Conservation (phyloP, 2,797 vertebrate species). For the Enoplosus armatus region DNA sequence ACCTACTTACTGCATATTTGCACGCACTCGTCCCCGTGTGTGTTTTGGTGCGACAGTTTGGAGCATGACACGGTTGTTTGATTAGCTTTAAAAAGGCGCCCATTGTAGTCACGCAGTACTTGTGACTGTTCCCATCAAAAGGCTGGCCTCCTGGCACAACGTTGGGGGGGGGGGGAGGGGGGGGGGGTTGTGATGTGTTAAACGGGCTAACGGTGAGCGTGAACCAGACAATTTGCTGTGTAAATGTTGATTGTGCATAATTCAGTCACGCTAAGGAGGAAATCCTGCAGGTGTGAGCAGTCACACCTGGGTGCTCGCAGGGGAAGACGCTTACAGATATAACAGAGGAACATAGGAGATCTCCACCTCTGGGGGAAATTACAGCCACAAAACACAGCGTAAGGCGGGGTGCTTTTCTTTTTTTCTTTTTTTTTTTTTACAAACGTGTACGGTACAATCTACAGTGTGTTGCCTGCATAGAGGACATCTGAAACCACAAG, state of each 20-base stretch:
- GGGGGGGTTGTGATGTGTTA: slow-evolving; percentile 51
- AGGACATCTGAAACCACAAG: slow-evolving; percentile 3
- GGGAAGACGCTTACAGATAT: slow-evolving; percentile 10
- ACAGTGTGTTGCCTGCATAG: not conserved
- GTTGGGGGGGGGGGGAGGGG: too few relatives aligned
- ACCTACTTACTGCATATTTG: slow-evolving; percentile 32
- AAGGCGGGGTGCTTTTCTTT: not conserved
- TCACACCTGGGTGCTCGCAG: slow-evolving; percentile 19
- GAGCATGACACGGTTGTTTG: slow-evolving; percentile 57
- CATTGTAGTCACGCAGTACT: slow-evolving; percentile 23
- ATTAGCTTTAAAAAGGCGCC: slow-evolving; percentile 34
- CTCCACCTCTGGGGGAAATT: not conserved
- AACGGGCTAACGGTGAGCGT: slow-evolving; percentile 36
- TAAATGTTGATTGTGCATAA: slow-evolving; percentile 56
- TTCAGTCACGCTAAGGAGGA: slow-evolving; percentile 33
- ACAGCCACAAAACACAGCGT: not conserved
- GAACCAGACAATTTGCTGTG: slow-evolving; percentile 64
- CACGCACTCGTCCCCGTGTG: slow-evolving; percentile 42
- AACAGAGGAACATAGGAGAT: not conserved
- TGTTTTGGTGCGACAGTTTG: slow-evolving; percentile 50
- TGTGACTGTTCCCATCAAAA: slow-evolving; percentile 11
- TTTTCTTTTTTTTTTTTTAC: too few relatives aligned
- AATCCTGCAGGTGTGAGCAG: slow-evolving; percentile 43
- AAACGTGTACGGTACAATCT: not conserved
- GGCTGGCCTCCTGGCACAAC: not conserved